A percentile compares a stretch with the other conserved stretches of the same genome.
Evolutionary conservation across 2,888 invertebrate species (phyloP).

Genomic region (Parnassius mnemosyne): DNA sequence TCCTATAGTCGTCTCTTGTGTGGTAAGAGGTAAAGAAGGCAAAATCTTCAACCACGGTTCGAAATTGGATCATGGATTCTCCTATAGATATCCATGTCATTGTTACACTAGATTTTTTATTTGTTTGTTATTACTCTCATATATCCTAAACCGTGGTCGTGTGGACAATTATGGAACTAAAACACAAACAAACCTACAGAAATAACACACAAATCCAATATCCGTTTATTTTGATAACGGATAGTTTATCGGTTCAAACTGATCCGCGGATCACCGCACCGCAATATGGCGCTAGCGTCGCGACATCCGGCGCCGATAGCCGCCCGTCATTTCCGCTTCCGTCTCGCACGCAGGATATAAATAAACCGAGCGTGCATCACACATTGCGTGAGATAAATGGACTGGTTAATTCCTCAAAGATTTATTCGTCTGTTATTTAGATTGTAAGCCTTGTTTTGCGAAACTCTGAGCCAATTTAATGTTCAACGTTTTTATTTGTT

Average conservation of each 20-base stretch:
- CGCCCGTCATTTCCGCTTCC: constrained; percentile 41
- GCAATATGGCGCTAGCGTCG: constrained; percentile 48
- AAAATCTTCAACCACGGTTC: too few species aligned
- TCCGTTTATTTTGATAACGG: constrained; percentile 28
- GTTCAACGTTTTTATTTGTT: too few species aligned
- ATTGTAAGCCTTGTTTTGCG: constrained; percentile 18
- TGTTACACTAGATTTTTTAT: too few species aligned
- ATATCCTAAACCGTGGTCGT: too few species aligned
- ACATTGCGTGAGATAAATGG: constrained; percentile 70
- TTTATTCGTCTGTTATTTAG: constrained; percentile 46
- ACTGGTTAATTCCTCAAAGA: constrained; percentile 55
- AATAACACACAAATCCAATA: constrained; percentile 14
- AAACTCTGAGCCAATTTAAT: not conserved
- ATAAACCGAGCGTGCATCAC: constrained; percentile 64
- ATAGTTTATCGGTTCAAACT: constrained; percentile 32
- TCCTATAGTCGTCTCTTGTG: too few species aligned
- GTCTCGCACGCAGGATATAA: constrained; percentile 50
- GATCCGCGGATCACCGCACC: constrained; percentile 33
- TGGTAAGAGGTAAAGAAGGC: too few species aligned
- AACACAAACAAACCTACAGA: not conserved
- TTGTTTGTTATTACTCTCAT: too few species aligned
- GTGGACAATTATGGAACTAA: not conserved
- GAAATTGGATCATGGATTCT: too few species aligned
- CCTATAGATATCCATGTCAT: too few species aligned
- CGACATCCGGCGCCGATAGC: constrained; percentile 59